Conservation (phyloP, 1,140 invertebrate species). For the Tetramorium simillimum region DNA sequence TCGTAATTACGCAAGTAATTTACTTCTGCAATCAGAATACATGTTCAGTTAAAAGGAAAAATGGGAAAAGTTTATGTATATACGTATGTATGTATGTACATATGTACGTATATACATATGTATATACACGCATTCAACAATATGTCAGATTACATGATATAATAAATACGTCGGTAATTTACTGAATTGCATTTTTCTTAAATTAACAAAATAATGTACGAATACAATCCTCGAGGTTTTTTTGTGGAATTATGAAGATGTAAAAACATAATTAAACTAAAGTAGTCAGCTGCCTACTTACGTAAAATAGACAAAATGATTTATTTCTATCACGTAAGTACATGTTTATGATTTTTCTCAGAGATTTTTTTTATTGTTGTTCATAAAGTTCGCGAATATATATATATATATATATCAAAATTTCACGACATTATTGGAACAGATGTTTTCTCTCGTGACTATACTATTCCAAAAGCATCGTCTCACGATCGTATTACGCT, state of each 20-base stretch:
- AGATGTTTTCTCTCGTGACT: slow-evolving; percentile 17
- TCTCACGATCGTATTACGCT: neutral
- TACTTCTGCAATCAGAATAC: neutral
- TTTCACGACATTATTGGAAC: slow-evolving; percentile 4
- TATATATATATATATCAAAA: neutral
- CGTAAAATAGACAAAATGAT: neutral
- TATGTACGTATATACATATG: no score
- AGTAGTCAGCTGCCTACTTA: neutral
- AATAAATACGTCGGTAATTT: neutral
- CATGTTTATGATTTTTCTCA: neutral
- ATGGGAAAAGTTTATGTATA: no score
- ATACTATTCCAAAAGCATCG: slow-evolving; percentile 20
- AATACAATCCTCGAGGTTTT: neutral
- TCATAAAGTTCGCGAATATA: neutral
- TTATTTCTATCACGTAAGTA: neutral
- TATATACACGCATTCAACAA: neutral
- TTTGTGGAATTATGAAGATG: neutral
- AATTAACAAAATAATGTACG: neutral
- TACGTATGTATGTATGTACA: no score
- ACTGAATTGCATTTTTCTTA: neutral
- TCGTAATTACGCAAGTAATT: slow-evolving; percentile 26
- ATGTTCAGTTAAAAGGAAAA: neutral
- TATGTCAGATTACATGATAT: neutral
- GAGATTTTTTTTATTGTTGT: neutral
- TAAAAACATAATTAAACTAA: neutral